Conservation (phyloP, 2,888 invertebrate genomes). For the Synergus itoensis region DNA sequence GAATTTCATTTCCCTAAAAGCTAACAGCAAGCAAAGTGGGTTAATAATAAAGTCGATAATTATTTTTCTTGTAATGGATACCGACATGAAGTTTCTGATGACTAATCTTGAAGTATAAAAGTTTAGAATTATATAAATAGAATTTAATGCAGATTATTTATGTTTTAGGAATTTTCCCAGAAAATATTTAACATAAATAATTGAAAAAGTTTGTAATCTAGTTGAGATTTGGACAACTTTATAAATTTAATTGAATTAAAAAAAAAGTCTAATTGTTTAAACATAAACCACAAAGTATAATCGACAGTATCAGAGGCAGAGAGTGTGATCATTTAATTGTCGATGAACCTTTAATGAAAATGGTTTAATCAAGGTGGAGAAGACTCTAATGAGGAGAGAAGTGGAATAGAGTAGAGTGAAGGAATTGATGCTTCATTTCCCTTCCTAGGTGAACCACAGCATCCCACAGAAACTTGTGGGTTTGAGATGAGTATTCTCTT, state of each 20-base stretch:
- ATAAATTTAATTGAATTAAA: neutral
- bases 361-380: neutral
- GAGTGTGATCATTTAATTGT: slow-evolving; percentile 22
- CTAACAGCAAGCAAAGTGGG: neutral
- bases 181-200: no score
- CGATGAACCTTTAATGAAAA: slow-evolving; percentile 28
- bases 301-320: slow-evolving; percentile 7
- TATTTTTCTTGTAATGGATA: neutral
- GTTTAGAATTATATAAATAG: no score
- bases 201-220: no score
- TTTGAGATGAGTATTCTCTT: slow-evolving; percentile 36
- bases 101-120: no score
- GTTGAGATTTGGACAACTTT: no score
- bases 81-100: neutral
- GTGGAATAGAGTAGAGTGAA: slow-evolving; percentile 23
- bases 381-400: slow-evolving; percentile 4
- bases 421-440: neutral
- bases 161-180: no score
- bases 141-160: no score
- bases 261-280: neutral
- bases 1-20: neutral
- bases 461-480: slow-evolving; percentile 21
- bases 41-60: slow-evolving; percentile 37
- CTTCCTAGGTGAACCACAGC: slow-evolving; percentile 1
- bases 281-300: neutral